Conservation (phyloP, 2,888 invertebrate species). For the Catocala fraxini region DNA sequence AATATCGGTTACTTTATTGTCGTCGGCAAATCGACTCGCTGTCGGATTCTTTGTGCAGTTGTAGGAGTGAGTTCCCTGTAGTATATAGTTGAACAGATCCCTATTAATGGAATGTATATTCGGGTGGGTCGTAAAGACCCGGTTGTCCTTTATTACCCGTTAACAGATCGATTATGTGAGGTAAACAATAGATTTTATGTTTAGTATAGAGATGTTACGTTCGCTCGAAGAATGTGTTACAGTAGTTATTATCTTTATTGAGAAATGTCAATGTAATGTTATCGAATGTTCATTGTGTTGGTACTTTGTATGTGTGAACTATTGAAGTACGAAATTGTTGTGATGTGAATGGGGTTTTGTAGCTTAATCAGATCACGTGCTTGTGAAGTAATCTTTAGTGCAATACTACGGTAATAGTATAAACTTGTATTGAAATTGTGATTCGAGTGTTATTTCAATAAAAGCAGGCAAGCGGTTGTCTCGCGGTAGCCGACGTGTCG, state of each 20-base stretch:
- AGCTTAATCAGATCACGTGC: too few species aligned
- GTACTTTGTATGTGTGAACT: slow-evolving; percentile 4
- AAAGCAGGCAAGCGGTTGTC: too few species aligned
- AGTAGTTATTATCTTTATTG: slow-evolving; percentile 39
- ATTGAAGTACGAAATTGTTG: slow-evolving; percentile 8
- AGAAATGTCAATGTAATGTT: slow-evolving; percentile 3
- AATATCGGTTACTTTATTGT: slow-evolving; percentile 81
- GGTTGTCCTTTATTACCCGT: slow-evolving; percentile 43
- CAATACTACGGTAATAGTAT: too few species aligned
- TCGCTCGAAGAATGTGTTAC: slow-evolving; percentile 9
- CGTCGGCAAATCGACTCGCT: slow-evolving; percentile 56
- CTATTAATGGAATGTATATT: slow-evolving; percentile 45
- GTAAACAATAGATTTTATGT: slow-evolving; percentile 49
- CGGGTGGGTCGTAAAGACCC: slow-evolving; percentile 37
- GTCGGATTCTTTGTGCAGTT: slow-evolving; percentile 67
- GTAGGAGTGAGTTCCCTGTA: slow-evolving; percentile 21
- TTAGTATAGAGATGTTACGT: slow-evolving; percentile 18
- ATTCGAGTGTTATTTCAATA: too few species aligned
- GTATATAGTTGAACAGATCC: slow-evolving; percentile 39
- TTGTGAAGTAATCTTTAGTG: too few species aligned
- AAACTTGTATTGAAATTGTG: too few species aligned
- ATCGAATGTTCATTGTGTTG: slow-evolving; percentile 1
- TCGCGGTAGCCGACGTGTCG: too few species aligned
- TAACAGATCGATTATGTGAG: slow-evolving; percentile 42
- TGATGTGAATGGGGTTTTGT: too few species aligned